Percentiles rank a stretch among this genome's conserved stretches.
Conservation (phyloP, 2,113 vertebrate species). For the Kobus ellipsiprymnus region DNA sequence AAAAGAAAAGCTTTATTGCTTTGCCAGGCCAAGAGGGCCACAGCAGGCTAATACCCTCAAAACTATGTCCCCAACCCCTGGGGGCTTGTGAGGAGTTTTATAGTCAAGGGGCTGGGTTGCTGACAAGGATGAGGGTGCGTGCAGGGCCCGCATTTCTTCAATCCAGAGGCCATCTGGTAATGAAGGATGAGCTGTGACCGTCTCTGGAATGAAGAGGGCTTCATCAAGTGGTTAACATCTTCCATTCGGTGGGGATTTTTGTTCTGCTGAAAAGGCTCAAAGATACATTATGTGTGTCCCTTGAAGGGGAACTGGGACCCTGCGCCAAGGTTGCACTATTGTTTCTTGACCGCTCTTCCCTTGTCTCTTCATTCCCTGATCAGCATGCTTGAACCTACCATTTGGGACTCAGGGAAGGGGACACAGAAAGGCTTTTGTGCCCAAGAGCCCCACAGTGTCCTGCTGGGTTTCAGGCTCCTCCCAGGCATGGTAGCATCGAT, state of each 20-base stretch:
- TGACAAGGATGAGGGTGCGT: neutral
- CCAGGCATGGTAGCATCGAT: rapidly evolving
- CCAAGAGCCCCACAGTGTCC: neutral
- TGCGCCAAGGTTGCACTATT: neutral
- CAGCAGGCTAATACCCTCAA: neutral
- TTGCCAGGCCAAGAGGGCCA: neutral
- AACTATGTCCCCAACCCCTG: neutral
- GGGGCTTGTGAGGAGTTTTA: neutral
- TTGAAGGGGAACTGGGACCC: neutral
- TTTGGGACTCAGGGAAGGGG: neutral
- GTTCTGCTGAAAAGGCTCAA: neutral
- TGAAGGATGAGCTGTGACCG: neutral
- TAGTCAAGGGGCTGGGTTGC: neutral
- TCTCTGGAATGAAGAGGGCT: neutral
- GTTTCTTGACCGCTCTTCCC: neutral
- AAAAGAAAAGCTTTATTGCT: neutral
- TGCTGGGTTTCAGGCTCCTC: neutral
- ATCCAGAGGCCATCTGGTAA: neutral
- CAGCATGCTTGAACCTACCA: neutral
- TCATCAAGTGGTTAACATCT: neutral
- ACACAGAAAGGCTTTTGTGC: neutral
- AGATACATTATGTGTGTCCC: neutral
- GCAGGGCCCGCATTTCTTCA: neutral
- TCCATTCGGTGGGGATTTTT: neutral
- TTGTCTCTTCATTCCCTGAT: neutral